phyloP scores from a whole-genome alignment of 2,797 vertebrate genomes.

The Labroides dimidiatus region DNA sequence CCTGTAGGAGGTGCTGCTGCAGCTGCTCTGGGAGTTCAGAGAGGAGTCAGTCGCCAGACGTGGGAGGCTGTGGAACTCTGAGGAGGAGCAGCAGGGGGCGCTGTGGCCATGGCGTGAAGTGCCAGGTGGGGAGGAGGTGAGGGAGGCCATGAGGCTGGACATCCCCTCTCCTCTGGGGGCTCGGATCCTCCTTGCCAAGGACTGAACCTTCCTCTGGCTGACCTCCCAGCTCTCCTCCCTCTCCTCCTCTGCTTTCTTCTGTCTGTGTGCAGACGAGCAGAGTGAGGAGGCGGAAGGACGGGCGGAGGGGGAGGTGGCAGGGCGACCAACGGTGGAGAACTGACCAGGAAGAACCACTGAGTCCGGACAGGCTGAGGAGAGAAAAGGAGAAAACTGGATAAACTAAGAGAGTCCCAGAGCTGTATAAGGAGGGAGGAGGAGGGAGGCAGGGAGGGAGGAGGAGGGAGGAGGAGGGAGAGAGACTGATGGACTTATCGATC shows the following conservation, averaged over 20 bases:
- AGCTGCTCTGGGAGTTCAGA: conserved; percentile 79
- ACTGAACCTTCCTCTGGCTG: conserved; percentile 74
- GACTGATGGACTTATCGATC: no score
- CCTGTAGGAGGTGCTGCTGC: conserved; percentile 70
- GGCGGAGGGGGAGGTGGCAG: conserved; percentile 46
- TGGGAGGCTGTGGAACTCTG: conserved; percentile 81
- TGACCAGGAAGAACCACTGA: conserved; percentile 79
- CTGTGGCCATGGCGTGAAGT: conserved; percentile 52
- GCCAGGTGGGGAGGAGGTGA: conserved; percentile 85
- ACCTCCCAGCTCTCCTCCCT: not conserved
- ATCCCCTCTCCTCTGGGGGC: conserved; percentile 91
- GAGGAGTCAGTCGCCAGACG: conserved; percentile 72
- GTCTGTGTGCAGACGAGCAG: conserved; percentile 67
- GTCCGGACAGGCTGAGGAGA: conserved; percentile 17
- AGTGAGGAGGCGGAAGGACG: conserved; percentile 62
- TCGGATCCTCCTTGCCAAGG: conserved; percentile 88
- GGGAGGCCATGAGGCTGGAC: conserved; percentile 90
- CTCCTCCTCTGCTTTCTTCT: conserved; percentile 54
- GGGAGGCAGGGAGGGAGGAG: no score
- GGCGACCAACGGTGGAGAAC: conserved; percentile 84
- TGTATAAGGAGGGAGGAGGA: conserved; percentile 5
- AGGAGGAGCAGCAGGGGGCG: conserved; percentile 60
- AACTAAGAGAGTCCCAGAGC: not conserved
- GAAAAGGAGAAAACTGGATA: not conserved
- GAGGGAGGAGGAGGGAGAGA: no score